These are phyloP conservation scores for Halisarca cf. caerulea DNA, from an alignment of 37 sponge, comb jelly and placozoan species.

Conservation along the genomic window DNA sequence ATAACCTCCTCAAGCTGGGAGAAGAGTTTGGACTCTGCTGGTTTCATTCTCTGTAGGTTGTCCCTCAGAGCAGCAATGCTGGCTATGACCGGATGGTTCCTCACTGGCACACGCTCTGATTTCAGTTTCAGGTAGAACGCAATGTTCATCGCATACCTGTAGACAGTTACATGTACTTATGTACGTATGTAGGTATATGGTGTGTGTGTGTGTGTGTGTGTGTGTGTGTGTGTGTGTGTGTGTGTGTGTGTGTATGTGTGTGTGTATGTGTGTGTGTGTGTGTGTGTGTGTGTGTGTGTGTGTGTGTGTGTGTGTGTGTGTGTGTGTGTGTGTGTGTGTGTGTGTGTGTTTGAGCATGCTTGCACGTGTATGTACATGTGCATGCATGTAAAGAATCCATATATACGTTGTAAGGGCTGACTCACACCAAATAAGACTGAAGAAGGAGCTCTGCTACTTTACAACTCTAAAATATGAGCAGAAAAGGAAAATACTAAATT, in stretches of 20 bases:
- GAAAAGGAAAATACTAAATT: not conserved
- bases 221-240: constrained; percentile 13
- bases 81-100: constrained; percentile 68
- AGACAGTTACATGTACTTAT: too few species aligned
- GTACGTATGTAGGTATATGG: not conserved
- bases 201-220: constrained; percentile 22
- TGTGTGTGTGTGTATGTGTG: constrained; percentile 15
- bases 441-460: not conserved
- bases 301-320: constrained; percentile 18
- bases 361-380: too few species aligned
- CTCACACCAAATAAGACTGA: constrained; percentile 17
- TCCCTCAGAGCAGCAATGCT: constrained; percentile 33
- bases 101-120: constrained; percentile 8
- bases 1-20: constrained; percentile 1
- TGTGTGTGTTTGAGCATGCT: too few species aligned
- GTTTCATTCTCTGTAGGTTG: not conserved
- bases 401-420: too few species aligned
- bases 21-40: not conserved
- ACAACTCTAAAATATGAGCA: not conserved
- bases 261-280: constrained; percentile 30
- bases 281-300: constrained; percentile 32
- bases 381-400: too few species aligned
- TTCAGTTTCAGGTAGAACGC: constrained; percentile 73
- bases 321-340: too few species aligned
- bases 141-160: constrained; percentile 63